Percentiles rank a stretch among this genome's conserved stretches.
phyloP scores from a whole-genome alignment of 2,888 invertebrate genomes.

The Mythimna albipuncta region DNA sequence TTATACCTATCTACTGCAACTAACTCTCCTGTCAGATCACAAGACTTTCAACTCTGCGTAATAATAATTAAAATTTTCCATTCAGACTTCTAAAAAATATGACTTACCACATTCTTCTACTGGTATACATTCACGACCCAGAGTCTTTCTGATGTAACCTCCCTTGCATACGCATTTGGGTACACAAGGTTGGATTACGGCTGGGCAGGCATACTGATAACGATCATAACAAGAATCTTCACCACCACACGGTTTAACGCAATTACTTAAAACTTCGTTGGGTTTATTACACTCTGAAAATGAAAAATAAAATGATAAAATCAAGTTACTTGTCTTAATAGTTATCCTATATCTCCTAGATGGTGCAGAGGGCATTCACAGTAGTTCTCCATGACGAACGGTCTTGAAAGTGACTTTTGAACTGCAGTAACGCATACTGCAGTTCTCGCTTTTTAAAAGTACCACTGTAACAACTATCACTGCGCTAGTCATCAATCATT shows the following conservation, averaged over 20 bases:
- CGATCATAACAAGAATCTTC: conserved; percentile 41
- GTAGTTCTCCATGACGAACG: too few relatives aligned
- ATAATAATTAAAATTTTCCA: neutral
- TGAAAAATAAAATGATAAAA: neutral
- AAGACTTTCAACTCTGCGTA: too few relatives aligned
- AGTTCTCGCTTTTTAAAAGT: too few relatives aligned
- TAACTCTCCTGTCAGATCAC: neutral
- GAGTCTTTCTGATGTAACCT: conserved; percentile 17
- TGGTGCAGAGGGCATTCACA: too few relatives aligned
- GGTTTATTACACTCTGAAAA: conserved; percentile 24
- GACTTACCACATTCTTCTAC: conserved; percentile 28
- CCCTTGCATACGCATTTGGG: conserved; percentile 16
- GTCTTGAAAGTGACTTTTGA: too few relatives aligned
- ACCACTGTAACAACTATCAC: too few relatives aligned
- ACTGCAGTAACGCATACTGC: too few relatives aligned
- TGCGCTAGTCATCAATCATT: too few relatives aligned
- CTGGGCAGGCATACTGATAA: conserved; percentile 8
- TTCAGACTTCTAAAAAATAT: neutral
- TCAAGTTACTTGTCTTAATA: too few relatives aligned
- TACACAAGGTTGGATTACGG: neutral
- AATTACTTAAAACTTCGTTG: conserved; percentile 7
- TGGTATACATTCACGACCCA: conserved; percentile 35
- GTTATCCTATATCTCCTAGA: too few relatives aligned
- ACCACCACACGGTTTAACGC: conserved; percentile 10
- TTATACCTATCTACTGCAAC: neutral